phyloP scores from a whole-genome alignment of 1,140 invertebrate genomes.

The Eurosta solidaginis region DNA sequence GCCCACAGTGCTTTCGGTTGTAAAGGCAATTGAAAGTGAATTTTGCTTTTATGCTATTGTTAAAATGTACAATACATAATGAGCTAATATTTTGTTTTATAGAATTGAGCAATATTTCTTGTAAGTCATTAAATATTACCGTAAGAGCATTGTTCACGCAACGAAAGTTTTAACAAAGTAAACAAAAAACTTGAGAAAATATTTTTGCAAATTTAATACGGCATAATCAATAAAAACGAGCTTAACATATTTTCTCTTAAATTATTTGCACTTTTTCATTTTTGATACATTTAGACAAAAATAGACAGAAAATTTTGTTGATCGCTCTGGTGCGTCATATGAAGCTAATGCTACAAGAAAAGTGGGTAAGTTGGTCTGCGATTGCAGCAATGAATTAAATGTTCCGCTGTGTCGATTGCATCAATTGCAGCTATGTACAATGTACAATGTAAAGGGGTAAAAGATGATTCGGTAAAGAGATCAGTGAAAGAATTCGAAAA shows the following conservation, averaged over 20 bases:
- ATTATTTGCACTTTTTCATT: too few species aligned
- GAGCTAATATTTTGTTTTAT: background rate
- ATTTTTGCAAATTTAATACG: background rate
- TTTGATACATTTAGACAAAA: too few species aligned
- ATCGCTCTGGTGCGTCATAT: background rate
- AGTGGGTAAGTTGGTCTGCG: background rate
- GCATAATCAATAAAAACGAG: too few species aligned
- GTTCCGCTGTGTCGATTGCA: background rate
- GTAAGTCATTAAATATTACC: slow-evolving; percentile 1
- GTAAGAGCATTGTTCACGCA: background rate
- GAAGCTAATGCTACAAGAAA: background rate
- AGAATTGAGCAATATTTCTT: slow-evolving; percentile 26
- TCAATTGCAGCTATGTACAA: background rate
- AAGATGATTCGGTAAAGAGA: too few species aligned
- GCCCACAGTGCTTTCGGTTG: too few species aligned
- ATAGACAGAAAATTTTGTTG: too few species aligned
- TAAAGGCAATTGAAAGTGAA: too few species aligned
- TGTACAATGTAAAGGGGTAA: too few species aligned
- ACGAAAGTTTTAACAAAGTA: background rate
- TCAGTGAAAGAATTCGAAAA: too few species aligned
- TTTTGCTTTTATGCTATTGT: too few species aligned
- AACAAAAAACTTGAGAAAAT: background rate
- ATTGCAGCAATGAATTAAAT: slow-evolving; percentile 7
- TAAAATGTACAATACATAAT: too few species aligned
- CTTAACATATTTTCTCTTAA: too few species aligned